Percentiles rank a stretch among this genome's conserved stretches.
Conservation (phyloP, 1,140 invertebrate species). For the Drosophila pallidifrons region DNA sequence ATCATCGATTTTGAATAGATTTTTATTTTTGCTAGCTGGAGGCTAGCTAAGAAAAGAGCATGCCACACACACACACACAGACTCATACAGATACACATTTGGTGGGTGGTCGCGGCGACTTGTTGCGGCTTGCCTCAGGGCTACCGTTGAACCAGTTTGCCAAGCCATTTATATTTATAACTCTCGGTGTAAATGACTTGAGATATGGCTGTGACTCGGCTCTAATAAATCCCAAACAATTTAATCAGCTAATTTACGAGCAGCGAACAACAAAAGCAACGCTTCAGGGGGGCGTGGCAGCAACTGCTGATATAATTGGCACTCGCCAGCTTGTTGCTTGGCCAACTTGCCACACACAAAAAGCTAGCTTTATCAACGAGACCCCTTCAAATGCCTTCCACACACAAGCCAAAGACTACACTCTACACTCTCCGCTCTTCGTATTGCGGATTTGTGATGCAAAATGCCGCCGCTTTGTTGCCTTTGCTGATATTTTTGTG, state of each 20-base stretch:
- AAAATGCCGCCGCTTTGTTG: constrained; percentile 36
- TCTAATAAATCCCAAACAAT: constrained; percentile 65
- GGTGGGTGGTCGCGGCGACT: constrained; percentile 56
- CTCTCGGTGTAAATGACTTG: constrained; percentile 51
- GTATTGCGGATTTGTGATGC: constrained; percentile 41
- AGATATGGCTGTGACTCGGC: constrained; percentile 48
- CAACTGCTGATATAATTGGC: constrained; percentile 56
- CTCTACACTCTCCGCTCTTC: constrained; percentile 29
- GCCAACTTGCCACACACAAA: constrained; percentile 8
- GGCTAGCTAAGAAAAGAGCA: constrained; percentile 29
- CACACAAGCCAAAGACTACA: not conserved
- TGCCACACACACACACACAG: constrained; percentile 12
- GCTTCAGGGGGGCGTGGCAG: constrained; percentile 27
- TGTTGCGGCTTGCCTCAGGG: constrained; percentile 42
- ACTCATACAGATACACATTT: not conserved
- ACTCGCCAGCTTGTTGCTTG: constrained; percentile 10
- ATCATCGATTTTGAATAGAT: constrained; percentile 66
- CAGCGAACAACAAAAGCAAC: constrained; percentile 39
- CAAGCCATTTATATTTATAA: constrained; percentile 51
- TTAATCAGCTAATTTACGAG: constrained; percentile 64
- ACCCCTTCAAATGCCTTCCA: not conserved
- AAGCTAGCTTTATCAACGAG: not conserved
- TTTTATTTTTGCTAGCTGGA: constrained; percentile 5
- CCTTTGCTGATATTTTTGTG: constrained; percentile 34
- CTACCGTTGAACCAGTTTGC: constrained; percentile 63